A percentile compares a stretch with the other conserved stretches of the same genome.
These are phyloP conservation scores for Leucoraja erinaceus DNA, from an alignment of 2,113 vertebrate genomes.

Conservation along the genomic window DNA sequence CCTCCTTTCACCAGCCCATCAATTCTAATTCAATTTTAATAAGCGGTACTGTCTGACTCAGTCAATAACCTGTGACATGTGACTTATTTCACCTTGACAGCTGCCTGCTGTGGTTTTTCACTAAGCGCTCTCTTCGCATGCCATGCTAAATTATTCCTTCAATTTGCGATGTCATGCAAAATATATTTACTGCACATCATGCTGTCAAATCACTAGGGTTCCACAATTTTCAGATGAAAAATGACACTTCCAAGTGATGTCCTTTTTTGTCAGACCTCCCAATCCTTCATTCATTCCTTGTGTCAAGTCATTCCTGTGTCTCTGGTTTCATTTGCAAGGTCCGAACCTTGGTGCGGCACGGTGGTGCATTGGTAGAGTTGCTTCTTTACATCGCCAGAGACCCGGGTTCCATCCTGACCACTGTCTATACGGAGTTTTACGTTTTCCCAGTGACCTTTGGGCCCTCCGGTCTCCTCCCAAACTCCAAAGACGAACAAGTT, in stretches of 20 bases:
- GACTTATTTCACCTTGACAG: slow-evolving; percentile 29
- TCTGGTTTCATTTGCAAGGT: background rate
- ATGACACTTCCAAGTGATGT: background rate
- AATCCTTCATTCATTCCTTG: background rate
- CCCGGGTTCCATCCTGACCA: too few species aligned
- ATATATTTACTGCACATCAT: slow-evolving; percentile 8
- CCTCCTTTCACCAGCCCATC: background rate
- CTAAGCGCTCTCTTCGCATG: background rate
- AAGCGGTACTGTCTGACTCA: background rate
- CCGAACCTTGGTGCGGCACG: background rate
- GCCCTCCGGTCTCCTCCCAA: too few species aligned
- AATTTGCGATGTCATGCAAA: slow-evolving; percentile 3
- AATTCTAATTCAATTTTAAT: background rate
- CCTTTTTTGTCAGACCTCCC: background rate
- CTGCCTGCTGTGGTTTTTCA: slow-evolving; percentile 2
- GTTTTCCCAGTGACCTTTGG: too few species aligned
- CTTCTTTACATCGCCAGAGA: too few species aligned
- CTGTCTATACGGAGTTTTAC: too few species aligned
- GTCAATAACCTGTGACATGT: background rate
- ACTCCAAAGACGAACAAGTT: too few species aligned
- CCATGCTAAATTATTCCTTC: slow-evolving; percentile 27
- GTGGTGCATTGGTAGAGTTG: too few species aligned
- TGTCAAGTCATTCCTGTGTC: too few species aligned
- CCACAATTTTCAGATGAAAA: background rate
- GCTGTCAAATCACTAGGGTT: background rate